A percentile compares a stretch with the other conserved stretches of the same genome.
phyloP scores from a whole-genome alignment of 2,113 vertebrate species.

The Pituophis catenifer region DNA sequence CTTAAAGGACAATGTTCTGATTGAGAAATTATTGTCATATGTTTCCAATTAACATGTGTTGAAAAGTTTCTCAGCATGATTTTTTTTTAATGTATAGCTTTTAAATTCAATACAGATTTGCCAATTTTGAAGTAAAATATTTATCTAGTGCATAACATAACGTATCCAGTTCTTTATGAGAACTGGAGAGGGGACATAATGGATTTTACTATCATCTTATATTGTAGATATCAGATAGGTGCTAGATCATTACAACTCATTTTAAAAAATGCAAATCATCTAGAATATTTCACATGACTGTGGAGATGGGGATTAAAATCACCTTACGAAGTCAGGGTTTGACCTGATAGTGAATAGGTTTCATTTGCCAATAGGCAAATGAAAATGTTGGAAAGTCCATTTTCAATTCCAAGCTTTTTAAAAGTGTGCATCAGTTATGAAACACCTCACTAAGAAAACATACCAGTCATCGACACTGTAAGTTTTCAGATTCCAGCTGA shows the following conservation, averaged over 20 bases:
- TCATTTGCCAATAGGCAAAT: not conserved
- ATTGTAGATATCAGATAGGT: not conserved
- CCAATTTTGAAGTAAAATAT: not conserved
- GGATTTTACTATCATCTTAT: not conserved
- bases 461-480: not conserved
- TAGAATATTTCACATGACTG: not conserved
- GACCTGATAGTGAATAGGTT: not conserved
- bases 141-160: not conserved
- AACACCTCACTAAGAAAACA: not conserved
- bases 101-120: slow-evolving; percentile 6
- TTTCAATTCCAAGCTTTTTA: not conserved
- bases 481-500: not conserved
- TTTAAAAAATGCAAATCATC: not conserved
- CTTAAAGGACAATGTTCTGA: not conserved
- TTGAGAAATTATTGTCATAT: not conserved
- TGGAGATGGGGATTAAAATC: not conserved
- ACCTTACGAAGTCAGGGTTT: not conserved
- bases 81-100: not conserved
- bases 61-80: not conserved
- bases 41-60: not conserved
- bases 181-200: not conserved
- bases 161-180: not conserved
- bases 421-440: not conserved
- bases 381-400: not conserved
- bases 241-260: not conserved